These are phyloP conservation scores for Cerceris ruficornis DNA, from an alignment of 2,888 invertebrate genomes.

Conservation along the genomic window DNA sequence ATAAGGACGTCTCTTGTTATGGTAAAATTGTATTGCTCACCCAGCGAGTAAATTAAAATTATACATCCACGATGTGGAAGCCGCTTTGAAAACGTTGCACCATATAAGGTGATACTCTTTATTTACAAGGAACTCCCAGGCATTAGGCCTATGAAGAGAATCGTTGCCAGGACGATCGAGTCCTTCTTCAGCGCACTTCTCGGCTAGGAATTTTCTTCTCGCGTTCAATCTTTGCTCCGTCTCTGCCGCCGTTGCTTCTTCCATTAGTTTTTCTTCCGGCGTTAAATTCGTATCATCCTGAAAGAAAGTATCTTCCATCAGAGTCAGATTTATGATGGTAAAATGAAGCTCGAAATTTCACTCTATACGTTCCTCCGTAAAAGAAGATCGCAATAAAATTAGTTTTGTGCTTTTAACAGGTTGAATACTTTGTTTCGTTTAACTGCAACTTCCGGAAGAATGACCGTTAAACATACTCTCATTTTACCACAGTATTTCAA, in stretches of 20 bases:
- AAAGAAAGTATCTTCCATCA: constrained; percentile 16
- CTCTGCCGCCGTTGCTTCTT: constrained; percentile 84
- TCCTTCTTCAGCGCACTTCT: constrained; percentile 85
- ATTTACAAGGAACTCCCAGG: constrained; percentile 93
- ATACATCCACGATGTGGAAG: constrained; percentile 96
- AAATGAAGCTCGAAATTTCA: not conserved
- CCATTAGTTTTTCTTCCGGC: constrained; percentile 76
- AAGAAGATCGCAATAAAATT: too few species aligned
- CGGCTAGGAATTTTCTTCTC: constrained; percentile 84
- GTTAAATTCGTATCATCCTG: constrained; percentile 76
- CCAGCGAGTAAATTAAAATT: constrained; percentile 94
- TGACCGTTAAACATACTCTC: too few species aligned
- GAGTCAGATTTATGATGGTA: not conserved
- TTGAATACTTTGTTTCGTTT: too few species aligned
- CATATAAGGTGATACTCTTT: constrained; percentile 91
- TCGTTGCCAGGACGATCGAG: constrained; percentile 85
- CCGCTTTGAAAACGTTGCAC: constrained; percentile 90
- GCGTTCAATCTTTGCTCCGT: constrained; percentile 85
- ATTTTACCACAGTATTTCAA: too few species aligned
- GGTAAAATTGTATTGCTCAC: constrained; percentile 69
- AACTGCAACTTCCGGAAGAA: too few species aligned
- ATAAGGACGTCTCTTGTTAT: not conserved
- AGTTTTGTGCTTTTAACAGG: too few species aligned
- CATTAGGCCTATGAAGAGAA: constrained; percentile 87
- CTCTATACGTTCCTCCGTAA: not conserved